A percentile compares a stretch with the other conserved stretches of the same genome.
These are phyloP conservation scores for Dolichoris vasculosae DNA, from an alignment of 1,140 invertebrate species.

Conservation along the genomic window DNA sequence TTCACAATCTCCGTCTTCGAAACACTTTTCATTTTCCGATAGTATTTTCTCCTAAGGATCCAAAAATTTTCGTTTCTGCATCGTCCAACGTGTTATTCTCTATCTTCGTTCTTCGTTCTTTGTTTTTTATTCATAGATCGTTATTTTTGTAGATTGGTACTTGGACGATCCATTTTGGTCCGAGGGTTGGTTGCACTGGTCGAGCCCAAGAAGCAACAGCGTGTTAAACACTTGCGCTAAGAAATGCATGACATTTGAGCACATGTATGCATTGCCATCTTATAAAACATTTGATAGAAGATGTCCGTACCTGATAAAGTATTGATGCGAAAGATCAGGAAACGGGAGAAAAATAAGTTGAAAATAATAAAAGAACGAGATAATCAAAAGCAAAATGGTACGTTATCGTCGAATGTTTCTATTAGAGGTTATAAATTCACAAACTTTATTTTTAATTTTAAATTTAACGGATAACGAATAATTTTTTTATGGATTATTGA, in stretches of 20 bases:
- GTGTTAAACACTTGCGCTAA: too few species aligned
- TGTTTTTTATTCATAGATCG: too few species aligned
- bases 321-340: conserved; percentile 85
- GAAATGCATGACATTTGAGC: neutral
- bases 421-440: conserved; percentile 48
- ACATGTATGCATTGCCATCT: conserved; percentile 59
- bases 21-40: too few species aligned
- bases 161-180: too few species aligned
- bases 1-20: too few species aligned
- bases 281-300: conserved; percentile 69
- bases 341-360: conserved; percentile 83
- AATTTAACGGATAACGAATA: neutral
- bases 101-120: too few species aligned
- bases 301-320: conserved; percentile 87
- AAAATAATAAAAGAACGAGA: conserved; percentile 77
- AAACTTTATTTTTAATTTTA: neutral
- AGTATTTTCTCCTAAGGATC: too few species aligned
- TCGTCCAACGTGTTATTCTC: too few species aligned
- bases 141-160: too few species aligned
- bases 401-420: neutral
- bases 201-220: too few species aligned
- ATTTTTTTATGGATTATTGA: neutral
- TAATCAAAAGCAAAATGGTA: conserved; percentile 65
- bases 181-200: too few species aligned
- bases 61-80: too few species aligned